Evolutionary conservation across 2,797 vertebrate genomes (phyloP), one percentile per base, ranked within the genome.

Genomic region (Megalops cyprinoides): DNA sequence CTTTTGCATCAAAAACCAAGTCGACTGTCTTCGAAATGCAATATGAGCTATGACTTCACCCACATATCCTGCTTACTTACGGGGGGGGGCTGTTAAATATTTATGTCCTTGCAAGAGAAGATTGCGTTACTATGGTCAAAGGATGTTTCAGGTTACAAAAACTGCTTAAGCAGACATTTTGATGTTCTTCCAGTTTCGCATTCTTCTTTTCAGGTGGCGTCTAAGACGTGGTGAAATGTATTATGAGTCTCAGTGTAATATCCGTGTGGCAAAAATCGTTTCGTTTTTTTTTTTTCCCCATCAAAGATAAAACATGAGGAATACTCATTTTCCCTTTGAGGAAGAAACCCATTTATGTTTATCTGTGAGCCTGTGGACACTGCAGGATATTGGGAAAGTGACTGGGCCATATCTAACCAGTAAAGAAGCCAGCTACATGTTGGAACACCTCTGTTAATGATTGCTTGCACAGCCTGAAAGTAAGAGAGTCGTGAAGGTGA

Each of bases 71-170:
- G 4, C 74, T 77, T 76, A 39, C 74, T 77, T 44, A 55, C n/a
- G 37, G 4, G 28, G 15, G 39, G 15, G n/a, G 20, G 56, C n/a
- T 67, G 12, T 81, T 81, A 81, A 69, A 81, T 77, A 81, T 81
- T 69, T 81, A 77, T 76, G 74, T 44, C 48, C 51, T 67, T 18
- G 74, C 25, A 28, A 10, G 49, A 62, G 79, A 14, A 49, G 55
- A 49, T 39, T 49, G 12, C 37, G 23, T 8, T 4, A 25, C 14
- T 6, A 15, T 39, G 10, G 82, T 67, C 71, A 48, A 76, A 76
- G 42, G 37, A 46, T 53, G 49, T 65, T 76, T 83, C 39, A 39
- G 31, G 58, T 79, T 79, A 71, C 60, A 56, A n/a, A 73, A 34
- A 44, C 31, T 9, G 42, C 76, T 79, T 67, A 46, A 34, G 62